These are phyloP conservation scores for Ochlodes sylvanus DNA, from an alignment of 2,888 invertebrate genomes.

Conservation along the genomic window DNA sequence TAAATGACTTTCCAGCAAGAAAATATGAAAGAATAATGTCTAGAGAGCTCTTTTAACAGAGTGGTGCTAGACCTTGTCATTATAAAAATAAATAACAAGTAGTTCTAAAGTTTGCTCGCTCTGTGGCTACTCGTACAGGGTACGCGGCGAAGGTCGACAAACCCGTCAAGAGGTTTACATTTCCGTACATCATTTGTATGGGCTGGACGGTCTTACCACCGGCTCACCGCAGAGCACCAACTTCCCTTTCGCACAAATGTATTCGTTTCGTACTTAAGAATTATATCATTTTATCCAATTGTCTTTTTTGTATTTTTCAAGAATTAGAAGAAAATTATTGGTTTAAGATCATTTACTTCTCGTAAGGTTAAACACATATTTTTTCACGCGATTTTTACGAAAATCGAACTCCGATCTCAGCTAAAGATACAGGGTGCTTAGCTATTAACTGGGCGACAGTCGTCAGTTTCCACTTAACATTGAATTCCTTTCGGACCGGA, in stretches of 20 bases:
- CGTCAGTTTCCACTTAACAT: no score
- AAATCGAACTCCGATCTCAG: no score
- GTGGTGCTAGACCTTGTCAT: slow-evolving; percentile 23
- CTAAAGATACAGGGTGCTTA: no score
- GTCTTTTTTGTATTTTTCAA: no score
- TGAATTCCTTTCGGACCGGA: no score
- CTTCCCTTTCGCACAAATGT: slow-evolving; percentile 22
- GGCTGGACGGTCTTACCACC: slow-evolving; percentile 13
- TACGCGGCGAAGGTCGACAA: slow-evolving; percentile 52
- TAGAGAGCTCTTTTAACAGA: slow-evolving; percentile 11
- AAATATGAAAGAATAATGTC: background rate
- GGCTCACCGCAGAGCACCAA: slow-evolving; percentile 3
- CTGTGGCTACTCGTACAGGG: slow-evolving; percentile 33
- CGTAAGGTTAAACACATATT: no score
- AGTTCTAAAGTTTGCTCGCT: slow-evolving; percentile 24
- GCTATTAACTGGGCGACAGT: no score
- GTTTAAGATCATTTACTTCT: no score
- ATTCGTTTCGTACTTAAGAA: background rate
- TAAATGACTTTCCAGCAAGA: background rate
- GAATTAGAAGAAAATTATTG: no score
- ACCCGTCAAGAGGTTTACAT: slow-evolving; percentile 49
- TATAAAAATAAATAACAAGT: slow-evolving; percentile 14
- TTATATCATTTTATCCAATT: background rate
- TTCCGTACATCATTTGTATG: slow-evolving; percentile 49
- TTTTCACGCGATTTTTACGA: no score